A percentile compares a stretch with the other conserved stretches of the same genome.
Conservation (phyloP, 2,888 invertebrate genomes). For the Agrotis clavis region DNA sequence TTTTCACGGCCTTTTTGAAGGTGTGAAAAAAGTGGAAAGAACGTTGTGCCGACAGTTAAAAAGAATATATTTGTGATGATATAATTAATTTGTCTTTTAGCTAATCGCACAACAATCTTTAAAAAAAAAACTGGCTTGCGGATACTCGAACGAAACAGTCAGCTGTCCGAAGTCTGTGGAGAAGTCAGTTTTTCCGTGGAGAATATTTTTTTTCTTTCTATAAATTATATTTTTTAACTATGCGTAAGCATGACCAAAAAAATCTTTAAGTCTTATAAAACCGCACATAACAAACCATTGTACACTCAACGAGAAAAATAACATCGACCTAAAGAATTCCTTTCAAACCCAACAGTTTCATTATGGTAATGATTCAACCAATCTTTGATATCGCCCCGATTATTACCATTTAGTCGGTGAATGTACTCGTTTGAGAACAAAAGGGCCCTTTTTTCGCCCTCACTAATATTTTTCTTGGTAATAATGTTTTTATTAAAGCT, state of each 20-base stretch:
- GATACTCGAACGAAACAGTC: too few relatives aligned
- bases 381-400: conserved; percentile 69
- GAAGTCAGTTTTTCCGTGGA: too few relatives aligned
- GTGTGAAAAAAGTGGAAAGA: too few relatives aligned
- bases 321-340: conserved; percentile 24
- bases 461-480: conserved; percentile 54
- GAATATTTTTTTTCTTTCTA: too few relatives aligned
- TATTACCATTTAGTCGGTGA: conserved; percentile 64
- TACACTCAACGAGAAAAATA: conserved; percentile 34
- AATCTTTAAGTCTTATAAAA: not conserved
- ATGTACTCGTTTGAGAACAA: conserved; percentile 51
- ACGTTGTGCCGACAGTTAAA: too few relatives aligned
- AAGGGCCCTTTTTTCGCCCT: conserved; percentile 40
- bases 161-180: too few relatives aligned
- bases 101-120: too few relatives aligned
- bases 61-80: too few relatives aligned
- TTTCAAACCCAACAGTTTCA: conserved; percentile 64
- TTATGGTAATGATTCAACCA: conserved; percentile 72
- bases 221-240: too few relatives aligned
- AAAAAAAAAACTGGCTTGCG: too few relatives aligned
- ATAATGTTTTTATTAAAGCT: conserved; percentile 62
- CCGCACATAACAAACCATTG: conserved; percentile 25
- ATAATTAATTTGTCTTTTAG: too few relatives aligned
- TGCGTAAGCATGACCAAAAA: not conserved
- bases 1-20: too few relatives aligned